phyloP scores from a whole-genome alignment of 2,888 invertebrate species.

The Microctonus brassicae region DNA sequence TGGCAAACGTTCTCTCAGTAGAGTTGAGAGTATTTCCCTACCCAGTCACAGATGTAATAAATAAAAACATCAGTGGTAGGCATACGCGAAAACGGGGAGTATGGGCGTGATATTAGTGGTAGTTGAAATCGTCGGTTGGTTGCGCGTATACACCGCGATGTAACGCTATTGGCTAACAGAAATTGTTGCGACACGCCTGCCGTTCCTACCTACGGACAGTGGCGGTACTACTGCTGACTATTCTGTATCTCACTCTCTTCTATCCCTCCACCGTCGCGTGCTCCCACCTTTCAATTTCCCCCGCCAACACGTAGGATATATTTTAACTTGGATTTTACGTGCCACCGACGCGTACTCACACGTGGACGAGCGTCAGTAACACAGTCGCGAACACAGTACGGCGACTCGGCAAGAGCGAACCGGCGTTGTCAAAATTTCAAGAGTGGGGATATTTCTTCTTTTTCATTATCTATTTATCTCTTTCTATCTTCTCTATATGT shows the following conservation, averaged over 20 bases:
- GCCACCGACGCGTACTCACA: slow-evolving; percentile 45
- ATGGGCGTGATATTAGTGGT: slow-evolving; percentile 59
- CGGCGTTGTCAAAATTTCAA: slow-evolving; percentile 20
- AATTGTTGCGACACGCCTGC: slow-evolving; percentile 49
- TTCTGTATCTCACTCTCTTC: slow-evolving; percentile 19
- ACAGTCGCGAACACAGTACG: slow-evolving; percentile 45
- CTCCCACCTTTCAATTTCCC: background rate
- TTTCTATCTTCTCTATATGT: slow-evolving; percentile 9
- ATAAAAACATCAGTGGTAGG: slow-evolving; percentile 67
- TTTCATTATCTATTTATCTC: slow-evolving; percentile 44
- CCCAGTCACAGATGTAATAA: slow-evolving; percentile 70
- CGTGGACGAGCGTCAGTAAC: slow-evolving; percentile 38
- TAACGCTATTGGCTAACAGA: slow-evolving; percentile 53
- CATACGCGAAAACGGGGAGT: slow-evolving; percentile 58
- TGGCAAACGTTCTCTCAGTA: slow-evolving; percentile 67
- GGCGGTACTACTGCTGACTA: slow-evolving; percentile 36
- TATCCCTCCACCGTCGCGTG: background rate
- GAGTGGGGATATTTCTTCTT: slow-evolving; percentile 60
- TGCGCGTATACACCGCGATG: slow-evolving; percentile 1
- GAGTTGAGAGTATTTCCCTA: slow-evolving; percentile 68
- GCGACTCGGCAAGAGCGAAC: slow-evolving; percentile 48
- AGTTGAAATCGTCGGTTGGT: slow-evolving; percentile 43
- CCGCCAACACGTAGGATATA: background rate
- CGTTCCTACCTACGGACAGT: slow-evolving; percentile 38
- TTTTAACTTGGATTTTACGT: slow-evolving; percentile 24